Evolutionary conservation across 2,797 vertebrate genomes (phyloP).

Genomic region (Lophotriccus pileatus): DNA sequence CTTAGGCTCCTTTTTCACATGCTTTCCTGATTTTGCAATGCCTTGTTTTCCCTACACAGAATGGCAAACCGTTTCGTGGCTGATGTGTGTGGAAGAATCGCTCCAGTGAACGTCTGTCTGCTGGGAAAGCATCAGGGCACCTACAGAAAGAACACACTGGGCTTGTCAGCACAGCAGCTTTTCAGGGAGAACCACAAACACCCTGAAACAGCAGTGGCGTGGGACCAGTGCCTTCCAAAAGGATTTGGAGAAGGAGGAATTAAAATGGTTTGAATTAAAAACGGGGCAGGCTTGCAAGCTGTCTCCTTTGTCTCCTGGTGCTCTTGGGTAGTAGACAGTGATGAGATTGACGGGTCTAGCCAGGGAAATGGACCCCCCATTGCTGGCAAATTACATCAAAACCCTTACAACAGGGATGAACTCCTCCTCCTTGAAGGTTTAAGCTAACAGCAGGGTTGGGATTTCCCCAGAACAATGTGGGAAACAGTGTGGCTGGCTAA

Average conservation of each 20-base stretch:
- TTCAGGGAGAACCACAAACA: background rate
- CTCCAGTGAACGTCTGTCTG: background rate
- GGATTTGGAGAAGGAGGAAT: background rate
- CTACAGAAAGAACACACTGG: background rate
- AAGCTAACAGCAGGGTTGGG: background rate
- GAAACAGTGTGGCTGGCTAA: background rate
- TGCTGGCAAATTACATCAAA: background rate
- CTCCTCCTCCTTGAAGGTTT: background rate
- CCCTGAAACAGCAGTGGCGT: fast-evolving
- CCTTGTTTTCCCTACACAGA: background rate
- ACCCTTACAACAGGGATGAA: background rate
- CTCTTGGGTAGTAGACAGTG: background rate
- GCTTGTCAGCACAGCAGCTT: background rate
- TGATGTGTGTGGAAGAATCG: background rate
- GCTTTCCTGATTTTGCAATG: background rate
- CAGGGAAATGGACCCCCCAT: background rate
- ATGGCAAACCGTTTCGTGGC: background rate
- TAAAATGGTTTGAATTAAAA: background rate
- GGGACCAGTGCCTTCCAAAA: background rate
- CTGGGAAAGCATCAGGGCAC: background rate
- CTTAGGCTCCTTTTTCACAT: background rate
- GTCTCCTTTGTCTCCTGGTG: background rate
- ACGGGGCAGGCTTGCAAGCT: background rate
- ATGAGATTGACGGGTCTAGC: background rate
- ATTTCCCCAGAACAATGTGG: background rate